Conservation (phyloP, 64 coral and sea anemone species). For the Montipora capricornis region DNA sequence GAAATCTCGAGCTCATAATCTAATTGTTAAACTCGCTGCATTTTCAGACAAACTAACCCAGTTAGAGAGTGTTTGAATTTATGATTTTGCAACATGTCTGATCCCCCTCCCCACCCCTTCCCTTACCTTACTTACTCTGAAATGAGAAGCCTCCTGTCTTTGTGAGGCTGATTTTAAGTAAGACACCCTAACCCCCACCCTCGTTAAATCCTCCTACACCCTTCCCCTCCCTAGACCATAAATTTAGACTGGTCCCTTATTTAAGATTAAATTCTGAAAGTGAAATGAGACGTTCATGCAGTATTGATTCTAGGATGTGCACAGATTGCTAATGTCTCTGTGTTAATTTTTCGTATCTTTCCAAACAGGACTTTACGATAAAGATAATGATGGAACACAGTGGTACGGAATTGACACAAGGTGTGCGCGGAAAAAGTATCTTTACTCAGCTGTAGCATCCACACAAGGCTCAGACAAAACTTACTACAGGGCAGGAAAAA, state of each 20-base stretch:
- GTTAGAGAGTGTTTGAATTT: neutral
- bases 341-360: neutral
- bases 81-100: neutral
- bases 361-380: conserved; percentile 44
- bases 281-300: neutral
- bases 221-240: neutral
- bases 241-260: neutral
- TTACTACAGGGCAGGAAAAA: conserved; percentile 29
- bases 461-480: conserved; percentile 54
- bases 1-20: too few species aligned
- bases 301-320: neutral
- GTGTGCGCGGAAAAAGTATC: neutral
- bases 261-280: neutral
- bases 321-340: neutral
- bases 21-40: neutral
- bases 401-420: conserved; percentile 62
- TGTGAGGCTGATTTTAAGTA: conserved; percentile 8
- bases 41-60: neutral
- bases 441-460: conserved; percentile 39
- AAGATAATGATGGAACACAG: neutral
- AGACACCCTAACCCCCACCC: neutral
- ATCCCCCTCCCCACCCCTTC: neutral
- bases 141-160: neutral
- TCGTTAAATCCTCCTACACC: neutral
- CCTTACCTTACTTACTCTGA: neutral